These are phyloP conservation scores for Drosophila novamexicana DNA, from an alignment of 1,140 invertebrate genomes.

Conservation along the genomic window DNA sequence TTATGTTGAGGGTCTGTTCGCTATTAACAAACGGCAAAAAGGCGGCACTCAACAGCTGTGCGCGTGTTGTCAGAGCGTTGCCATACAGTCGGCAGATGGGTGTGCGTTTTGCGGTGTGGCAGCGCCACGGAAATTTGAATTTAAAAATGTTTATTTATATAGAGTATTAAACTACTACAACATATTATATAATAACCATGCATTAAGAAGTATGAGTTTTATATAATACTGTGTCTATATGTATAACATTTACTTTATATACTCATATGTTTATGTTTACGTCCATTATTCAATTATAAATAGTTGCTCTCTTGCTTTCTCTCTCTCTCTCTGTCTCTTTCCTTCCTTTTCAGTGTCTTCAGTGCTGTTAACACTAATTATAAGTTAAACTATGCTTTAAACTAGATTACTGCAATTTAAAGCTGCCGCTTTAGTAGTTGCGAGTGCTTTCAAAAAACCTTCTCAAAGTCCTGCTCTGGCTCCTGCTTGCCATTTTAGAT, in stretches of 20 bases:
- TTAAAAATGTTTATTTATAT: conserved; percentile 19
- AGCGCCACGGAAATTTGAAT: conserved; percentile 2
- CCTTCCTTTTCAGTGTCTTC: conserved; percentile 51
- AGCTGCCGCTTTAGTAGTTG: conserved; percentile 79
- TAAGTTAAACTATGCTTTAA: conserved; percentile 75
- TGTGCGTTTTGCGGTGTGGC: conserved; percentile 1
- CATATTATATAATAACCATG: conserved; percentile 63
- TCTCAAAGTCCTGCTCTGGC: conserved; percentile 1
- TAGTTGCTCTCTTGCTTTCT: conserved; percentile 31
- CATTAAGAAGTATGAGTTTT: conserved; percentile 58
- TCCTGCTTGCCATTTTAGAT: conserved; percentile 1
- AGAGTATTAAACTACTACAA: conserved; percentile 50
- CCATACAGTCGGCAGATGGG: not conserved
- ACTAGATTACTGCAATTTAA: conserved; percentile 78
- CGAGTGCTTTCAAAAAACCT: conserved; percentile 52
- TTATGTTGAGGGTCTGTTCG: not conserved
- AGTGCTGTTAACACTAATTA: conserved; percentile 68
- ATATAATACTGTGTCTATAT: conserved; percentile 62
- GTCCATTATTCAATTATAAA: conserved; percentile 26
- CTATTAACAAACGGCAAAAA: conserved; percentile 10
- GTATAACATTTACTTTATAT: conserved; percentile 47
- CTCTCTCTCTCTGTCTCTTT: not conserved
- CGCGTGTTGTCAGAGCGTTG: not conserved
- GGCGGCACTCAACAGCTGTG: conserved; percentile 43
- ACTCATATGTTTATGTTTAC: conserved; percentile 22